Evolutionary conservation across 2,888 invertebrate species (phyloP), one percentile per base, ranked within the genome.

Genomic region (Sisyra terminalis): DNA sequence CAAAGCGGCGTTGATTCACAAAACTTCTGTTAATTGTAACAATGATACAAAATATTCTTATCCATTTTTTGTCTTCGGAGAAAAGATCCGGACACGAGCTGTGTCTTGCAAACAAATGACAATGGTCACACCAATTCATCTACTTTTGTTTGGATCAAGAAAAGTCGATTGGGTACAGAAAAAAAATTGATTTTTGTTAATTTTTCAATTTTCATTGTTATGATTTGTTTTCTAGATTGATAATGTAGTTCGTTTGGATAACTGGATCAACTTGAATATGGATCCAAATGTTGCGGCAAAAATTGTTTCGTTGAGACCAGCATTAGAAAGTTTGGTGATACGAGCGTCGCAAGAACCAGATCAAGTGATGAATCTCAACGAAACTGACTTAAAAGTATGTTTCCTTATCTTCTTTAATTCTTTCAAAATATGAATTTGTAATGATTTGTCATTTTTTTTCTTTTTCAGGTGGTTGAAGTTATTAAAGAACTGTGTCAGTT

Each of bases 21-120:
- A 96, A 63, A 89, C 92, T 0, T 97, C 96, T 0, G 93, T 97
- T 3, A 94, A 96, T 66, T 90, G 89, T 60, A 81, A 79, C 52
- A 86, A 85, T 57, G 85, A 85, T 40, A 78, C 84, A 45, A 73
- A 72, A 48, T 96, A 96, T 56, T 84, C 87, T 0, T 93, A 86
- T 48, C 97, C 97, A 0, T 83, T 94, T 59, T 94, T 98, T 59
- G 87, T 98, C 44, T 98, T 97, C 61, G 94, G 96, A 0, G 97
- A 98, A 66, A 98, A 98, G 71, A 89, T 97, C 44, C 78, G 96
- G 43, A 94, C 96, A 0, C 71, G 89, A 43, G 93, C 94, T 1
- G 90, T 98, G 40, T 84, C 88, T 10, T 96, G 96, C 62, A 97
- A 97, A 58, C 93, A 94, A 65, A 77, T 88, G 75, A 70, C 70